Evolutionary conservation across 2,888 invertebrate genomes (phyloP), one percentile per base, ranked within the genome.

Genomic region (Epinotia bilunana): DNA sequence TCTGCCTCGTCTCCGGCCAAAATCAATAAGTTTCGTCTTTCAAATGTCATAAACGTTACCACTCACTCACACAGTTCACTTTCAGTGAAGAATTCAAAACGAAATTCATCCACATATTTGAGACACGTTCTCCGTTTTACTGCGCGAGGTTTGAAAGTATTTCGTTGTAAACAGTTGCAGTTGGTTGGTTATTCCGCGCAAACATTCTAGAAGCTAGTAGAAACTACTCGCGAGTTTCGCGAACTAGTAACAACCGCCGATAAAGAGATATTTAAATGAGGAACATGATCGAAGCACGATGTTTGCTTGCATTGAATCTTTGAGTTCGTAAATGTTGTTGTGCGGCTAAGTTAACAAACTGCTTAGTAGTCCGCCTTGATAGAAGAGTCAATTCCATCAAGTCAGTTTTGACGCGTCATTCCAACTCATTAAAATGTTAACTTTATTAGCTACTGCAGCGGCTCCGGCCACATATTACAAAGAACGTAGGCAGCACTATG

Each of bases 191-290:
- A 64, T 70, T 70, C 58, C 49, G 18, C 11, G 39, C 55, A 58
- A 75, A 71, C 61, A 61, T 74, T 74, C 65, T 60, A 55, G 61
- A 65, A 74, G 55, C 58, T 33, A 39, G 16, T 60, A 28, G 57
- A 58, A 11, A 69, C 20, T 12, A 28, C 53, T 55, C 7, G 23
- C 53, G 57, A 72, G 65, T 69, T 74, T 58, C 43, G 9, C 7
- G 33, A 61, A 71, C 71, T 75, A 43, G 55, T 55, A 65, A 70
- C 55, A 71, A 62, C 58, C 23, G 4, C 20, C 75, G 71, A 67
- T 72, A 74, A 53, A 72, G 53, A 60, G 49, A 60, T 57, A 71
- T 72, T 75, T 28, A 75, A 75, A 75, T 72, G 65, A 72, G 64
- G 71, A 33, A 61, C 61, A 43, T 70, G 74, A 65, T 67, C 65